Percentiles rank a stretch among this genome's conserved stretches.
Conservation (phyloP, 2,888 invertebrate species). For the Tubiluchus corallicola region DNA sequence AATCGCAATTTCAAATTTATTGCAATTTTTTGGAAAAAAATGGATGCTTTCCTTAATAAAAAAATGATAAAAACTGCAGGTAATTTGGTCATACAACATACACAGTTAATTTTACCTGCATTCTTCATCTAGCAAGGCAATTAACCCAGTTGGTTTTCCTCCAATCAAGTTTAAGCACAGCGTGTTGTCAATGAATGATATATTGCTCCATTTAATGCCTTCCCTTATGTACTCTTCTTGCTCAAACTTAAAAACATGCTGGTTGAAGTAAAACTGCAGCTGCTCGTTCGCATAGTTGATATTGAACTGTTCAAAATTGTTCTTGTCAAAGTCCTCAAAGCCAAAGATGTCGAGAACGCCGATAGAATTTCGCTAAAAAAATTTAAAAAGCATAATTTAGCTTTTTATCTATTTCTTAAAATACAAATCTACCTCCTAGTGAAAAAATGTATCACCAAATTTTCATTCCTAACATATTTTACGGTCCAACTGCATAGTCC, state of each 20-base stretch:
- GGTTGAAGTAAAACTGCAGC: slow-evolving; percentile 90
- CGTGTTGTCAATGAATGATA: slow-evolving; percentile 87
- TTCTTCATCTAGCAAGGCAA: slow-evolving; percentile 82
- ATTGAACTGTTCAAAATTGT: slow-evolving; percentile 85
- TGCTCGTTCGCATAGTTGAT: slow-evolving; percentile 96
- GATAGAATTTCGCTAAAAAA: slow-evolving; percentile 57
- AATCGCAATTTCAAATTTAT: too few species aligned
- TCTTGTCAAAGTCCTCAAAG: slow-evolving; percentile 70
- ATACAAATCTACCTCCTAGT: too few species aligned
- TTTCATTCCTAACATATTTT: too few species aligned
- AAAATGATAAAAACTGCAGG: too few species aligned
- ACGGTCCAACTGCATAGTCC: too few species aligned
- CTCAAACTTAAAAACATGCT: slow-evolving; percentile 39
- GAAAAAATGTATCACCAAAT: too few species aligned
- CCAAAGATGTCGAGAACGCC: slow-evolving; percentile 91
- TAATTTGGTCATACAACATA: not conserved
- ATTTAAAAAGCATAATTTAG: slow-evolving; percentile 8
- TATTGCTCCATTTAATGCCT: slow-evolving; percentile 84
- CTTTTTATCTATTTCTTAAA: not conserved
- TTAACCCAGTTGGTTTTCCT: slow-evolving; percentile 67
- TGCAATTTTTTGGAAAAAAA: too few species aligned
- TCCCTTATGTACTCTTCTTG: slow-evolving; percentile 86
- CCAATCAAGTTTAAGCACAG: slow-evolving; percentile 81
- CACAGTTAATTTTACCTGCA: slow-evolving; percentile 55
- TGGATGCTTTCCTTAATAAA: too few species aligned